These are phyloP conservation scores for Pangasius macronema DNA, from an alignment of 2,797 vertebrate genomes.

Conservation along the genomic window DNA sequence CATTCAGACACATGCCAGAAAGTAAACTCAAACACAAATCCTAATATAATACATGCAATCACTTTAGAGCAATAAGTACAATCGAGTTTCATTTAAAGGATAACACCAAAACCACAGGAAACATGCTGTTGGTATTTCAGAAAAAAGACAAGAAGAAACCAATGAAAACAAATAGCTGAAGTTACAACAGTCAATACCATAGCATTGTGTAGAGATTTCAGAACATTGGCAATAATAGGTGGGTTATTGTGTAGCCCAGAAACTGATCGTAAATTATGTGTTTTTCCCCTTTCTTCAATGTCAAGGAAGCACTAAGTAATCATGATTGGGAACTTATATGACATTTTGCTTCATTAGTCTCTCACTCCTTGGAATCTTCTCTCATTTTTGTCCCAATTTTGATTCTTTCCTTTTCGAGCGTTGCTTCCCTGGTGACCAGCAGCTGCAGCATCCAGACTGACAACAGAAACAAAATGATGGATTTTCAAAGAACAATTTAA, in stretches of 20 bases:
- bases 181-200: conserved; percentile 25
- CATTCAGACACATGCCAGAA: neutral
- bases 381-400: conserved; percentile 59
- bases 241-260: neutral
- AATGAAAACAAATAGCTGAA: conserved; percentile 28
- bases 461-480: conserved; percentile 36
- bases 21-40: conserved; percentile 1
- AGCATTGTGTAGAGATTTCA: conserved; percentile 1
- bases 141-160: conserved; percentile 24
- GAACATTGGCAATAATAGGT: neutral
- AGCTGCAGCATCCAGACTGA: conserved; percentile 65
- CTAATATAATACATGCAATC: neutral
- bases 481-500: conserved; percentile 41
- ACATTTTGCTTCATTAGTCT: conserved; percentile 47
- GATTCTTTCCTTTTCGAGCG: conserved; percentile 61
- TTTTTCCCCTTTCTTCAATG: neutral
- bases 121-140: conserved; percentile 44
- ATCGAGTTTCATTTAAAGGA: neutral
- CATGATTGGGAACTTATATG: conserved; percentile 1
- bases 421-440: conserved; percentile 57
- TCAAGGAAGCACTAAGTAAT: neutral
- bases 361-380: conserved; percentile 65
- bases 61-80: neutral
- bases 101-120: conserved; percentile 32
- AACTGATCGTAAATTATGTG: neutral